Evolutionary conservation across 1,140 invertebrate genomes (phyloP).

Genomic region (Atopsyche davidsoni): DNA sequence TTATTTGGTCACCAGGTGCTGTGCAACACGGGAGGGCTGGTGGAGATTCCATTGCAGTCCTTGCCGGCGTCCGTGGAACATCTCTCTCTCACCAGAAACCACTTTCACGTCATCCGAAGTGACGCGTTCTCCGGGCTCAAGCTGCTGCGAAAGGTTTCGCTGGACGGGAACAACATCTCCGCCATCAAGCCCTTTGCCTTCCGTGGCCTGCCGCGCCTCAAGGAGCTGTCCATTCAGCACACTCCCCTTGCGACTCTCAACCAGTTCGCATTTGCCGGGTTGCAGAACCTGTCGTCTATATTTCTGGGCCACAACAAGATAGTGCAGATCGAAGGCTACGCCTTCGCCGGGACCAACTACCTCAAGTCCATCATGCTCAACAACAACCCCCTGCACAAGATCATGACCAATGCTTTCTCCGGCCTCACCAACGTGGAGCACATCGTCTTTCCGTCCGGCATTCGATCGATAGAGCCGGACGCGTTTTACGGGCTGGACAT

Average conservation of each 20-base stretch:
- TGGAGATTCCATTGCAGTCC: conserved; percentile 65
- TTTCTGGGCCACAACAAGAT: conserved; percentile 73
- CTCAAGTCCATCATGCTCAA: conserved; percentile 66
- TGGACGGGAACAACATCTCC: conserved; percentile 76
- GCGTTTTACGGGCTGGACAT: conserved; percentile 75
- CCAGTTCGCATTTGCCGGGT: conserved; percentile 71
- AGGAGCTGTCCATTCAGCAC: conserved; percentile 74
- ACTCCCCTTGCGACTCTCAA: conserved; percentile 69
- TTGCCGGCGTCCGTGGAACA: conserved; percentile 71
- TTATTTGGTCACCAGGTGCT: conserved; percentile 57
- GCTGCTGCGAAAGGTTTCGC: conserved; percentile 62
- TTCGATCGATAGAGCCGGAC: conserved; percentile 65
- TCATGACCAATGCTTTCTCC: conserved; percentile 71
- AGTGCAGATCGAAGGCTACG: conserved; percentile 66
- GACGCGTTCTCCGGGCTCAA: conserved; percentile 71
- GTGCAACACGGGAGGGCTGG: conserved; percentile 75
- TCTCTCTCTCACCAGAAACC: conserved; percentile 72
- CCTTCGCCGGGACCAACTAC: conserved; percentile 77
- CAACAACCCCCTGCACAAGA: conserved; percentile 68
- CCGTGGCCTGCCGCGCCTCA: conserved; percentile 64
- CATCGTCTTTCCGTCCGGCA: conserved; percentile 69
- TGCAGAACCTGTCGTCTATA: conserved; percentile 72
- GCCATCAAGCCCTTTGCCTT: conserved; percentile 76
- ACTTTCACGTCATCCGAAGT: conserved; percentile 67
- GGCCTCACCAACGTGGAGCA: conserved; percentile 71